Percentiles rank a stretch among this genome's conserved stretches.
Conservation (phyloP, 2,888 invertebrate species). For the Melanophora roralis region DNA sequence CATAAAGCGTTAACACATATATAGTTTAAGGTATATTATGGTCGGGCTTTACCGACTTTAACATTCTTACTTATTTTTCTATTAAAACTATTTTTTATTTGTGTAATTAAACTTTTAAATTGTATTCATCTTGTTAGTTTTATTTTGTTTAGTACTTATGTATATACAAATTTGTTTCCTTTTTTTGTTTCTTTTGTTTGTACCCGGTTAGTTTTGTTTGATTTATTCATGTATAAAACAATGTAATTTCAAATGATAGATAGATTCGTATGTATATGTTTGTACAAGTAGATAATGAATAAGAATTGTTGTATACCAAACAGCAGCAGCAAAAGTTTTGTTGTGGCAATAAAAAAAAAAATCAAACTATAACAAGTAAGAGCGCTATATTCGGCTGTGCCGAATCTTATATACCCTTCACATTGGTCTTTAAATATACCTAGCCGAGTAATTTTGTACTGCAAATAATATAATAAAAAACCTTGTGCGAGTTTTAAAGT, state of each 20-base stretch:
- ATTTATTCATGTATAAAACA: constrained; percentile 55
- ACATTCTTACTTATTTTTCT: neutral
- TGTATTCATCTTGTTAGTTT: constrained; percentile 13
- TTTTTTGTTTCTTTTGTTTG: constrained; percentile 27
- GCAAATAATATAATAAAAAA: no score
- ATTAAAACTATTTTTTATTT: constrained; percentile 26
- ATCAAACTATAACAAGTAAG: no score
- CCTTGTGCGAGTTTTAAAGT: no score
- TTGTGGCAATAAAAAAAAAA: neutral
- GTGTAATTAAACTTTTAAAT: constrained; percentile 39
- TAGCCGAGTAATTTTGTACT: no score
- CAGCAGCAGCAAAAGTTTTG: constrained; percentile 8
- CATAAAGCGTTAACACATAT: no score
- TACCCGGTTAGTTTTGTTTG: constrained; percentile 43
- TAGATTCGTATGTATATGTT: no score
- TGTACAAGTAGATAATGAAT: constrained; percentile 7
- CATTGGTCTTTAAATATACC: no score
- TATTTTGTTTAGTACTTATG: constrained; percentile 12
- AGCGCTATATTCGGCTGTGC: no score
- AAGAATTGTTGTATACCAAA: constrained; percentile 32
- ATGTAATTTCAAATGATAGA: constrained; percentile 50
- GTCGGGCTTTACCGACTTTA: no score
- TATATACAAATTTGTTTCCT: neutral
- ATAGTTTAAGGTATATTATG: no score
- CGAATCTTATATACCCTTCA: no score